Conservation (phyloP, 2,797 vertebrate species). For the Leucoraja ocellata region DNA sequence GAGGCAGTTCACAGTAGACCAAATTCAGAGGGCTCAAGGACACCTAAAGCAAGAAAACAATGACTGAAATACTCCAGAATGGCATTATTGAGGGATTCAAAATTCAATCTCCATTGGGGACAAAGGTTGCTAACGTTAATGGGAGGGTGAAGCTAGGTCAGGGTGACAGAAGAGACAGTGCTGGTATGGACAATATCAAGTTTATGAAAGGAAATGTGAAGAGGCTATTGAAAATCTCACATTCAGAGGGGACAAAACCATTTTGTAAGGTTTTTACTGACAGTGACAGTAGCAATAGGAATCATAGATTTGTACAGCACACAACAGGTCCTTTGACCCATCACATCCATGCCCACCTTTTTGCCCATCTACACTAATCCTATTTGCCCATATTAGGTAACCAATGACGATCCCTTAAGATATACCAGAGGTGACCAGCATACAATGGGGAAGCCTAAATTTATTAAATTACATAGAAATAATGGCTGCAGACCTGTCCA, state of each 20-base stretch:
- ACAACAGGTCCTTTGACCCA: too few relatives aligned
- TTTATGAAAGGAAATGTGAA: not conserved
- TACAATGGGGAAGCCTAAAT: not conserved
- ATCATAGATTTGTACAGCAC: too few relatives aligned
- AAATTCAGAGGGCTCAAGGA: not conserved
- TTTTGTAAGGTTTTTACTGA: not conserved
- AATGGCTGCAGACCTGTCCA: not conserved
- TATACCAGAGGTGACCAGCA: not conserved
- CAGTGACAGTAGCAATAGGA: not conserved
- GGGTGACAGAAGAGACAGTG: too few relatives aligned
- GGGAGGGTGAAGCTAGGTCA: not conserved
- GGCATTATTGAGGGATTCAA: not conserved
- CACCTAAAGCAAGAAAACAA: not conserved
- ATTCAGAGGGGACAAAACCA: not conserved
- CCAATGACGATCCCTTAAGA: not conserved
- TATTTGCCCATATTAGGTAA: not conserved
- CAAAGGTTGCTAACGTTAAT: not conserved
- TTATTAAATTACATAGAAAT: not conserved
- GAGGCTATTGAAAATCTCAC: not conserved
- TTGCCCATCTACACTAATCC: too few relatives aligned
- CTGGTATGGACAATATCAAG: too few relatives aligned
- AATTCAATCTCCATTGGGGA: not conserved
- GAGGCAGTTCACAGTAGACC: not conserved
- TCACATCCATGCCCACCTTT: too few relatives aligned
- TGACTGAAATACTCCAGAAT: not conserved